Evolutionary conservation across 2,888 invertebrate species (phyloP).

Genomic region (Candidula unifasciata): DNA sequence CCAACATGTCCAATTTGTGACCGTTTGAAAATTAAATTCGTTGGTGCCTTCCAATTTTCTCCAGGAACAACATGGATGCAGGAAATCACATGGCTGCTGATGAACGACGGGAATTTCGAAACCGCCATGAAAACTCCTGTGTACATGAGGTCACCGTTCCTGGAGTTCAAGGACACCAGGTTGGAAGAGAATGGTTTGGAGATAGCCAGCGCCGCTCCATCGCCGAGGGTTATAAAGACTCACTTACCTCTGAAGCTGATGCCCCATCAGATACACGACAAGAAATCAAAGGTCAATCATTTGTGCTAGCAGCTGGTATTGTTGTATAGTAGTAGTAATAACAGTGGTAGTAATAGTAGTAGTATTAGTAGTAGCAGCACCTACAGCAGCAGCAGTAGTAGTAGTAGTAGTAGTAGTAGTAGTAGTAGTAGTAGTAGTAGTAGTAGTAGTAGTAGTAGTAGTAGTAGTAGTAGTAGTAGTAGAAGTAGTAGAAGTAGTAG

Average conservation of each 20-base stretch:
- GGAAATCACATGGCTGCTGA: constrained; percentile 78
- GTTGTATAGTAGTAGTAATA: constrained; percentile 51
- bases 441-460: constrained; percentile 53
- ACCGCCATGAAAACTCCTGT: constrained; percentile 70
- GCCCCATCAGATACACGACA: constrained; percentile 59
- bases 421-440: constrained; percentile 54
- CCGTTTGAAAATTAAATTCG: no score
- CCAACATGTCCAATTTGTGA: no score
- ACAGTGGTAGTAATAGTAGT: constrained; percentile 42
- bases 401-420: constrained; percentile 51
- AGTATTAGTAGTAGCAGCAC: background rate
- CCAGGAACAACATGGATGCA: constrained; percentile 79
- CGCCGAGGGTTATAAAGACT: constrained; percentile 75
- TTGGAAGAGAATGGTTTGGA: constrained; percentile 71
- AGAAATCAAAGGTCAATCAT: constrained; percentile 58
- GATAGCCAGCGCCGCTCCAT: constrained; percentile 64
- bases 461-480: constrained; percentile 52
- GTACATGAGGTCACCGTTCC: constrained; percentile 72
- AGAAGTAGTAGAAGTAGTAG: constrained; percentile 38
- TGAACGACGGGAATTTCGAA: constrained; percentile 75
- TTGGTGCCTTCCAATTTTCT: background rate
- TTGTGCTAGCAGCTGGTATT: background rate
- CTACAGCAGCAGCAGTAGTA: constrained; percentile 1
- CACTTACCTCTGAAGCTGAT: constrained; percentile 69
- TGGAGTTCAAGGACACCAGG: constrained; percentile 72